phyloP scores from a whole-genome alignment of 2,888 invertebrate species.

The Drosophila melanosoma region DNA sequence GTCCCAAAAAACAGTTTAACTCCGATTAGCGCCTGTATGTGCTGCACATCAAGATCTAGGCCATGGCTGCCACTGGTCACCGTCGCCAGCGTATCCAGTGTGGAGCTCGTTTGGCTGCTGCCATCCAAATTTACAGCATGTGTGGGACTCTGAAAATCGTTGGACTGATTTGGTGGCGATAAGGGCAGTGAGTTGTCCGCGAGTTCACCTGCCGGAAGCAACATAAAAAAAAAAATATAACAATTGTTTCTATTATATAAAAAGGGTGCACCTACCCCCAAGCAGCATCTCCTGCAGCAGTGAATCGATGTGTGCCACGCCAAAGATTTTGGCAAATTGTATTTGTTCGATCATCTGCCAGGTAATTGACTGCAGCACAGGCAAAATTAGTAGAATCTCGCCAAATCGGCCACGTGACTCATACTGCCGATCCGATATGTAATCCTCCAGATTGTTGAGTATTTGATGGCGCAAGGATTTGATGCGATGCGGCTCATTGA shows the following conservation, averaged over 20 bases:
- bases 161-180: conserved; percentile 82
- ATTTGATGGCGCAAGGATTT: conserved; percentile 96
- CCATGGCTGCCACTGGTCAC: conserved; percentile 59
- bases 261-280: conserved; percentile 88
- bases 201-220: conserved; percentile 77
- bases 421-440: conserved; percentile 98
- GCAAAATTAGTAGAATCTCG: conserved; percentile 95
- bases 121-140: conserved; percentile 77
- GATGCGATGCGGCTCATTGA: conserved; percentile 94
- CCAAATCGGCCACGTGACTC: conserved; percentile 97
- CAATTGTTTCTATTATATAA: background rate
- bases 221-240: conserved; percentile 8
- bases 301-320: conserved; percentile 96
- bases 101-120: conserved; percentile 80
- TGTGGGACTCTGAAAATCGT: conserved; percentile 82
- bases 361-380: conserved; percentile 97
- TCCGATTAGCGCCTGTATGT: conserved; percentile 72
- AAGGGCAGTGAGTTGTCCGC: conserved; percentile 84
- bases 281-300: conserved; percentile 97
- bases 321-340: conserved; percentile 97
- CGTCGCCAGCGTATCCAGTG: conserved; percentile 79
- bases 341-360: conserved; percentile 99
- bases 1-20: background rate
- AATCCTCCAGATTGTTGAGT: conserved; percentile 97
- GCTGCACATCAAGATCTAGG: conserved; percentile 75